Conservation (phyloP, 2,797 vertebrate species). For the Taeniopygia guttata region DNA sequence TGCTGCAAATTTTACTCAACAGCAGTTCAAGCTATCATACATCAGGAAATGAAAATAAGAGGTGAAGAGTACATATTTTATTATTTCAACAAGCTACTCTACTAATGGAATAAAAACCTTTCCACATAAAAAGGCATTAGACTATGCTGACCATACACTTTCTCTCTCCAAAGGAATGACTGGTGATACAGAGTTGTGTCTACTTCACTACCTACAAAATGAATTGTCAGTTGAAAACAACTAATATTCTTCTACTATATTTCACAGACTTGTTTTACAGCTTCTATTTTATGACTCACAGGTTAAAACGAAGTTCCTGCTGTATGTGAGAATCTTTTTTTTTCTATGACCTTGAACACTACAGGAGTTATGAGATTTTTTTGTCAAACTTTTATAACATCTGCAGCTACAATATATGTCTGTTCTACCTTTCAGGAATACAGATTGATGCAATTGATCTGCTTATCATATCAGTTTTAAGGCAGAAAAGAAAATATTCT, state of each 20-base stretch:
- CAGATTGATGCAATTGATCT: not conserved
- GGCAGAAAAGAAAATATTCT: constrained; percentile 23
- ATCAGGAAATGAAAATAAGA: constrained; percentile 64
- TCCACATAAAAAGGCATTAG: not conserved
- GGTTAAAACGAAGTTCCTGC: constrained; percentile 24
- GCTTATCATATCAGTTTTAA: constrained; percentile 8
- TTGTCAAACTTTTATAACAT: constrained; percentile 9
- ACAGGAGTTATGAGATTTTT: constrained; percentile 6
- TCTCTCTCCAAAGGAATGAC: not conserved
- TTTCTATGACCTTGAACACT: constrained; percentile 24
- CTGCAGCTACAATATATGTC: not conserved
- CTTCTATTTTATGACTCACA: constrained; percentile 22
- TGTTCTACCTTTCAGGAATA: not conserved
- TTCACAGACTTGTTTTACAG: constrained; percentile 37
- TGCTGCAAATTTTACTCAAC: constrained; percentile 64
- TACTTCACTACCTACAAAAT: constrained; percentile 25
- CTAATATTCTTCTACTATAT: constrained; percentile 10
- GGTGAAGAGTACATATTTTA: constrained; percentile 58
- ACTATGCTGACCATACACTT: constrained; percentile 44
- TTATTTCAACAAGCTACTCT: constrained; percentile 51
- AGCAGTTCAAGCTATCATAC: constrained; percentile 50
- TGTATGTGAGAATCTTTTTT: not conserved
- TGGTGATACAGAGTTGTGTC: not conserved
- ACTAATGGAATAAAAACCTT: constrained; percentile 48
- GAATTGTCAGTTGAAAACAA: constrained; percentile 48